Percentiles rank a stretch among this genome's conserved stretches.
Evolutionary conservation across 92 coral and sea anemone species (phyloP).

Genomic region (Isaurus tuberculatus): DNA sequence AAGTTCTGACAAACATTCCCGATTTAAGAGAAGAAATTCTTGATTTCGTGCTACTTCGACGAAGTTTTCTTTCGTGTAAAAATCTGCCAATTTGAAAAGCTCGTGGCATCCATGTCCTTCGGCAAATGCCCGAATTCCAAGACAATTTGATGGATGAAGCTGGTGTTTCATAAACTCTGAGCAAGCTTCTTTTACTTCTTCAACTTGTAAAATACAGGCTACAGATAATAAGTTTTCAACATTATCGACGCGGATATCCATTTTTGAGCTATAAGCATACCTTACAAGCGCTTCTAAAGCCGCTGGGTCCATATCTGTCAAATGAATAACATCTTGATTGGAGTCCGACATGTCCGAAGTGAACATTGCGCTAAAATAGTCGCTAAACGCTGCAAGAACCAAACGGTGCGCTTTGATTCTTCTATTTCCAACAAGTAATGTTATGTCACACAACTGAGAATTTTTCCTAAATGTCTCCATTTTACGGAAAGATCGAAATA

Average conservation of each 20-base stretch:
- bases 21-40: conserved; percentile 84
- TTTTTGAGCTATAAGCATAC: conserved; percentile 92
- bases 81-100: conserved; percentile 84
- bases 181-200: conserved; percentile 90
- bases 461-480: conserved; percentile 86
- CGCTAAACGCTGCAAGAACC: conserved; percentile 96
- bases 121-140: conserved; percentile 97
- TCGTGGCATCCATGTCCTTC: conserved; percentile 94
- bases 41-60: conserved; percentile 90
- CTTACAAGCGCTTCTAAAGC: conserved; percentile 86
- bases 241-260: conserved; percentile 94
- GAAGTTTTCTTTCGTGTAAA: conserved; percentile 93
- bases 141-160: conserved; percentile 93
- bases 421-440: conserved; percentile 86
- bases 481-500: conserved; percentile 77
- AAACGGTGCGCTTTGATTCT: conserved; percentile 90
- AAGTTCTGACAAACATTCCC: conserved; percentile 82
- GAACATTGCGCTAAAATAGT: conserved; percentile 98
- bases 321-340: conserved; percentile 72
- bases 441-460: conserved; percentile 90
- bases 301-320: conserved; percentile 90
- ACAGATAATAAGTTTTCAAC: conserved; percentile 93
- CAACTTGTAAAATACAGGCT: conserved; percentile 93
- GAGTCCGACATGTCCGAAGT: conserved; percentile 93
- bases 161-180: conserved; percentile 98